Evolutionary conservation across 2,888 invertebrate genomes (phyloP).

Genomic region (Drosophila kokeensis): DNA sequence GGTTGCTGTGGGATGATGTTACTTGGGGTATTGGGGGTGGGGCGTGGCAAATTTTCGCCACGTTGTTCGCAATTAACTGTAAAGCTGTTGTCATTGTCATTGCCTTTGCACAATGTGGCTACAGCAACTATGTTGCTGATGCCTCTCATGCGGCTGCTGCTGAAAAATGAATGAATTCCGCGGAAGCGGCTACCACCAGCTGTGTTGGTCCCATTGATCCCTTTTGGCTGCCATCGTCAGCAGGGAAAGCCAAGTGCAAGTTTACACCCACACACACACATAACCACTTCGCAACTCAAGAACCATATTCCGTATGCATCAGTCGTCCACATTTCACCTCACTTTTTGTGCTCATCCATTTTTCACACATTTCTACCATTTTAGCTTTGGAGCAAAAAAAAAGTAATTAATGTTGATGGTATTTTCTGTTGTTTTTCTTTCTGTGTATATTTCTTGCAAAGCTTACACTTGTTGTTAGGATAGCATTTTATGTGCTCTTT

Average conservation of each 20-base stretch:
- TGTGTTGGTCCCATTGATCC: constrained; percentile 57
- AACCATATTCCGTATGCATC: constrained; percentile 66
- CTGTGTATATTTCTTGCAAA: constrained; percentile 7
- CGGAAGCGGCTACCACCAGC: constrained; percentile 67
- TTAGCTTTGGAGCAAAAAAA: constrained; percentile 59
- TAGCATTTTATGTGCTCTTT: constrained; percentile 19
- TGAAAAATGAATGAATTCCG: constrained; percentile 71
- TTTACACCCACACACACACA: constrained; percentile 14
- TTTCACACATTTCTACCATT: constrained; percentile 32
- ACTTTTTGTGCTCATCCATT: constrained; percentile 49
- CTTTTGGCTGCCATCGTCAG: constrained; percentile 49
- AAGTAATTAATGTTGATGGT: constrained; percentile 73
- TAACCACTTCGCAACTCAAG: constrained; percentile 52
- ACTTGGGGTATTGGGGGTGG: not conserved
- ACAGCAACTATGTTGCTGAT: constrained; percentile 44
- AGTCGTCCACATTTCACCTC: constrained; percentile 61
- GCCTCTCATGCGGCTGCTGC: constrained; percentile 10
- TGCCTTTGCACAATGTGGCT: constrained; percentile 57
- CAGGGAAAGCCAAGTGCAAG: constrained; percentile 41
- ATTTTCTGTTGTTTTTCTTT: constrained; percentile 14
- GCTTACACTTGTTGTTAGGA: constrained; percentile 13
- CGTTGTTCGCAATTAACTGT: constrained; percentile 68
- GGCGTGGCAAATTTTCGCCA: constrained; percentile 34
- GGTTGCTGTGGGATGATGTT: not conserved
- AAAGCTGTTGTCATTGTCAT: constrained; percentile 62